Evolutionary conservation across 2,797 vertebrate species (phyloP), one percentile per base, ranked within the genome.

Genomic region (Erethizon dorsatum): DNA sequence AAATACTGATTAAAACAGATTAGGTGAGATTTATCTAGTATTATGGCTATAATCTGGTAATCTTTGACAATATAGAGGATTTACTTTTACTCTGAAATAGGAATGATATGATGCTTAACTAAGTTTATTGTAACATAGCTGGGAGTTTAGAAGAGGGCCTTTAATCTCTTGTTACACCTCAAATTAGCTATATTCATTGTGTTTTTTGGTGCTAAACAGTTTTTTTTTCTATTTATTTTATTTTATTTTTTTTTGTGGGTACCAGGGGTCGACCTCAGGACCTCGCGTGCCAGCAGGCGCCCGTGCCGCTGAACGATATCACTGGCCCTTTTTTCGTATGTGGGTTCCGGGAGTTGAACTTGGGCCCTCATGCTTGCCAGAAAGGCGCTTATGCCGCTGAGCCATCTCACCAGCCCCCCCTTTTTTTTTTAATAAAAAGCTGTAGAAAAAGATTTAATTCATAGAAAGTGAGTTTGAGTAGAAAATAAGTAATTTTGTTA

Each of bases 131-230:
- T 67, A 84, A 87, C 8, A 79, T 33, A 92, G 41, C 52, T 63
- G 65, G 33, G 54, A 75, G 91, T 91, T 96, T 95, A 93, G 54
- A 97, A 24, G 86, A 94, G 45, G 24, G n/a, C 41, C 88, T 82
- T 90, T 78, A 87, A 20, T 14, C 8, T 84, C 47, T 86, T 67
- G 50, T 2, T 77, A 24, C 0, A 63, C 20, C n/a, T 95, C 90
- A 77, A 61, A 65, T 92, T 92, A 73, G 2, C 61, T 92, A 57
- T 88, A 90, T 96, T 94, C 17, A 83, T 90, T 37, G 12, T 26
- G 71, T 59, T 95, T 95, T 84, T 86, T 89, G 18, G 93, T 78
- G 57, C 37, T 95, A 67, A 84, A 41, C 4, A 61, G 37, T n/a
- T n/a, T 41, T 41, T 41, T 41, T 41, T 41, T 41, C 37, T 41